phyloP scores from a whole-genome alignment of 2,888 invertebrate genomes.

The Spodoptera picta region DNA sequence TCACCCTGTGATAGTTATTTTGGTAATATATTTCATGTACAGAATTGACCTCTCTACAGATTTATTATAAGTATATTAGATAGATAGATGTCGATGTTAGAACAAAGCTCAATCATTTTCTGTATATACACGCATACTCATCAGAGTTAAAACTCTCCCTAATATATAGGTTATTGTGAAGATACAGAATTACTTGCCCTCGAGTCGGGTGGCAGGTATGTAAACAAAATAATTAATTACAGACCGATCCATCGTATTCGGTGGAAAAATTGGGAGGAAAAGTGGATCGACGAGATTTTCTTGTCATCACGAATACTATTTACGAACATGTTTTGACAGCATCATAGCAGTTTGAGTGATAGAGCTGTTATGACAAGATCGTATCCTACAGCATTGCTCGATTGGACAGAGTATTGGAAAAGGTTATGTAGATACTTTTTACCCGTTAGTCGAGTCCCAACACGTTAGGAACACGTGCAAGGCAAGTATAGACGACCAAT shows the following conservation, averaged over 20 bases:
- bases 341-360: neutral
- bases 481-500: too few relatives aligned
- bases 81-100: too few relatives aligned
- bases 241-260: constrained; percentile 38
- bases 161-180: constrained; percentile 39
- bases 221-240: constrained; percentile 51
- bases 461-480: too few relatives aligned
- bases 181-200: constrained; percentile 33
- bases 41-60: too few relatives aligned
- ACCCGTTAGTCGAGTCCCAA: too few relatives aligned
- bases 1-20: too few relatives aligned
- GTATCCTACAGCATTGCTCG: neutral
- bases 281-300: neutral
- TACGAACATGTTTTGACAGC: constrained; percentile 1
- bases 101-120: constrained; percentile 10
- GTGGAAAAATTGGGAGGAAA: neutral
- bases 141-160: constrained; percentile 46
- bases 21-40: too few relatives aligned
- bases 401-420: too few relatives aligned
- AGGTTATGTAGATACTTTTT: too few relatives aligned
- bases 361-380: neutral
- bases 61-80: too few relatives aligned
- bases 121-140: neutral
- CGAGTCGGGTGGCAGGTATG: constrained; percentile 37
- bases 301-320: constrained; percentile 3